Evolutionary conservation across 2,888 invertebrate genomes (phyloP).

Genomic region (Entomobrya multifasciata): DNA sequence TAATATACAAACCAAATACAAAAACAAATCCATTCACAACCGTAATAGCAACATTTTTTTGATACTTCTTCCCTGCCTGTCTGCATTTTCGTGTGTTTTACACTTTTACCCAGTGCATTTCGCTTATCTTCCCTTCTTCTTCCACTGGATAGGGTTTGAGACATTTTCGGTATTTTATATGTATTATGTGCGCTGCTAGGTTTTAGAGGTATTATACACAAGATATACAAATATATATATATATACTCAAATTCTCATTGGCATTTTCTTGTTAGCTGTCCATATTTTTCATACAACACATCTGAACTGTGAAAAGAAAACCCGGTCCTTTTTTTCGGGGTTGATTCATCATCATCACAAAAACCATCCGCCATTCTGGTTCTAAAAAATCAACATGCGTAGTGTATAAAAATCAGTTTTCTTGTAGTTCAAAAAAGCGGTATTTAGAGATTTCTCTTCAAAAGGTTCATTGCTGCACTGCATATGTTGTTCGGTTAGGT

Average conservation of each 20-base stretch:
- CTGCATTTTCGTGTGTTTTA: constrained; percentile 8
- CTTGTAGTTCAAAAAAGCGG: constrained; percentile 29
- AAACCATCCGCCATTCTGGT: constrained; percentile 49
- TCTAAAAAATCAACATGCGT: constrained; percentile 11
- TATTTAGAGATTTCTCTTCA: constrained; percentile 1
- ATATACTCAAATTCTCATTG: background rate
- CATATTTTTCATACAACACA: background rate
- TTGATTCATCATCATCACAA: constrained; percentile 37
- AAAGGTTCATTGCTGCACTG: background rate
- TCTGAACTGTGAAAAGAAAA: constrained; percentile 34
- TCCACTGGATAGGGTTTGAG: background rate
- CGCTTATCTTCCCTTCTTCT: constrained; percentile 6
- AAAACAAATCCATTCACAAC: no score
- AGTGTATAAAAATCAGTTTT: background rate
- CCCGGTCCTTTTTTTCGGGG: constrained; percentile 52
- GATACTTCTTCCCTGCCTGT: background rate
- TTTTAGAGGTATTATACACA: no score
- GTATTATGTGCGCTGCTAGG: background rate
- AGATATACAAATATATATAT: no score
- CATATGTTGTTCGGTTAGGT: background rate
- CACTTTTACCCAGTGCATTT: constrained; percentile 1
- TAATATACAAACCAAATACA: constrained; percentile 6
- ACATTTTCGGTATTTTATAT: constrained; percentile 6
- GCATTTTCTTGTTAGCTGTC: constrained; percentile 25
- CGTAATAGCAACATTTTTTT: background rate